phyloP scores from a whole-genome alignment of 2,113 vertebrate species.

The Pongo abelii region DNA sequence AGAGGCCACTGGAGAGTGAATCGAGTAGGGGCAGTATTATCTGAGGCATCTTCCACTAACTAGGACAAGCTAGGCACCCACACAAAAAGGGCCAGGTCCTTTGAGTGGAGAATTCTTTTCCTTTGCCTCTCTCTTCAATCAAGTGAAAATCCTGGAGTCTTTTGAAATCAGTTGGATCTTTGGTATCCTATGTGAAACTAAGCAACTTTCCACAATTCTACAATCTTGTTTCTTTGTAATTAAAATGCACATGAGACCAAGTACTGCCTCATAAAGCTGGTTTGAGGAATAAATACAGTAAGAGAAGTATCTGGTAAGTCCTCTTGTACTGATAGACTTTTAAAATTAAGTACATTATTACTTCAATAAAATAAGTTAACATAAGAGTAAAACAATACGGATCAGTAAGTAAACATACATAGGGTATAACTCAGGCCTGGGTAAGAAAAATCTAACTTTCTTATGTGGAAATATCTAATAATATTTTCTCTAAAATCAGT shows the following conservation, averaged over 20 bases:
- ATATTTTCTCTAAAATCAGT: background rate
- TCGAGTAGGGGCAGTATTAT: background rate
- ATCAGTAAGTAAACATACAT: background rate
- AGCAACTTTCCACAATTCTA: background rate
- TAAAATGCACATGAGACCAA: background rate
- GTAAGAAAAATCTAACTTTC: background rate
- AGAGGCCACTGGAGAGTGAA: background rate
- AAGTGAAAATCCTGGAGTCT: background rate
- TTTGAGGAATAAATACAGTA: background rate
- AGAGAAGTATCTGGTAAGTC: background rate
- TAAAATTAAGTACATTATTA: background rate
- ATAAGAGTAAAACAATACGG: background rate
- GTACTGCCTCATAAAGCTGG: background rate
- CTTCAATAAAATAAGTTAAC: constrained; percentile 28
- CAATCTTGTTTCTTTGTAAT: background rate
- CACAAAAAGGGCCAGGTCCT: background rate
- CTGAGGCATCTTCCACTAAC: background rate
- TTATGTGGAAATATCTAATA: background rate
- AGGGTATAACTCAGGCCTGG: background rate
- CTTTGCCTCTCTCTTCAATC: background rate
- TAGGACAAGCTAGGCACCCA: background rate
- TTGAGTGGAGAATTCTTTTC: background rate
- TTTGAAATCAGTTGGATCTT: background rate
- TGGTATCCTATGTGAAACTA: background rate
- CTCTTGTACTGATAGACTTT: background rate